These are phyloP conservation scores for Odontomyia ornata DNA, from an alignment of 2,888 invertebrate species.

Conservation along the genomic window DNA sequence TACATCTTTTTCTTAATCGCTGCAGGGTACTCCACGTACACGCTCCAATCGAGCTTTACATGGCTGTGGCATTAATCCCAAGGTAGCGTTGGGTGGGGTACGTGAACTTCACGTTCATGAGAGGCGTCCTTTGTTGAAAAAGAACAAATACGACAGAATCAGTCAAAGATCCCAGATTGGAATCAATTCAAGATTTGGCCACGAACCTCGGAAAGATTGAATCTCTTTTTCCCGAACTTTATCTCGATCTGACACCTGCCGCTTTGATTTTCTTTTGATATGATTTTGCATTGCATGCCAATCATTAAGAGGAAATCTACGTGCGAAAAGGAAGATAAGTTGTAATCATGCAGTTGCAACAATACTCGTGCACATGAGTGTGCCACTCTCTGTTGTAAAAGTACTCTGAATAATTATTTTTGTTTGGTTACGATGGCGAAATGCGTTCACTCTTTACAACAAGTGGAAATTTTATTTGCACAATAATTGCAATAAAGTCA, in stretches of 20 bases:
- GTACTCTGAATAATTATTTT: no score
- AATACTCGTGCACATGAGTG: no score
- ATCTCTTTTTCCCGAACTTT: background rate
- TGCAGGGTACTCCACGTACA: background rate
- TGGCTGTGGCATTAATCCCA: background rate
- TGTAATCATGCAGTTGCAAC: background rate
- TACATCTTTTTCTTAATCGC: slow-evolving; percentile 18
- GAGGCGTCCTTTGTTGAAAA: background rate
- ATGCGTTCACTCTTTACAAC: no score
- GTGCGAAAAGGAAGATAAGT: background rate
- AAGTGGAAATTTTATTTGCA: no score
- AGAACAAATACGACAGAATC: background rate
- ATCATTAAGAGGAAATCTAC: background rate
- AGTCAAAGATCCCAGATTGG: background rate
- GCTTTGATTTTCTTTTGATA: background rate
- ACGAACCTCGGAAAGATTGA: background rate
- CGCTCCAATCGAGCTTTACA: background rate
- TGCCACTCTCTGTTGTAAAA: no score
- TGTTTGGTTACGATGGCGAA: no score
- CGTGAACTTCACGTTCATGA: background rate
- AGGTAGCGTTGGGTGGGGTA: slow-evolving; percentile 2
- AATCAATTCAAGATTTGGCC: background rate
- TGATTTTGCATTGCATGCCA: background rate
- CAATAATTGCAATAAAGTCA: no score
- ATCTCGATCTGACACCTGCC: slow-evolving; percentile 31